These are phyloP conservation scores for Ecliptopera silaceata DNA, from an alignment of 2,888 invertebrate genomes.

Conservation along the genomic window DNA sequence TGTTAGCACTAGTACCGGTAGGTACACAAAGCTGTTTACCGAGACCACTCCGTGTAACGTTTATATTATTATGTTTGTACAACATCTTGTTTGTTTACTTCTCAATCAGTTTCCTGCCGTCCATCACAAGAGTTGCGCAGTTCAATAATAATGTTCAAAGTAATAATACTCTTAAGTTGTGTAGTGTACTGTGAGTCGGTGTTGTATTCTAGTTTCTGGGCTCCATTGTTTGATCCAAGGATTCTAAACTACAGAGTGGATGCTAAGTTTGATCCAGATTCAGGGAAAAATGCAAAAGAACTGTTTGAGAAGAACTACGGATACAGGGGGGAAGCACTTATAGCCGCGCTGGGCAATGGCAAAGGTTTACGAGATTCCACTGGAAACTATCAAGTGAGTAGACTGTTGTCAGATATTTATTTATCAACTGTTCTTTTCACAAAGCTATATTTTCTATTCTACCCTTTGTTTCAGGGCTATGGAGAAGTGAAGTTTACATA, in stretches of 20 bases:
- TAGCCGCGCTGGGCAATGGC: constrained; percentile 65
- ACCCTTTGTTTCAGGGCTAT: constrained; percentile 49
- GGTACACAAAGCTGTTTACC: constrained; percentile 9
- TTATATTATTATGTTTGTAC: background rate
- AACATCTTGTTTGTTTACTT: background rate
- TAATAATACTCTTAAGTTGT: background rate
- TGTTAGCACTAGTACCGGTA: constrained; percentile 15
- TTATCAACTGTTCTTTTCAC: background rate
- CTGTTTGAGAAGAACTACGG: constrained; percentile 56
- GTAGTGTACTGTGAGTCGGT: constrained; percentile 40
- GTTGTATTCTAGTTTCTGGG: constrained; percentile 72
- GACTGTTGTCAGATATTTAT: no score
- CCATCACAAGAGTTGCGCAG: background rate
- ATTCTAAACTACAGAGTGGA: constrained; percentile 68
- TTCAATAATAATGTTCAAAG: constrained; percentile 3
- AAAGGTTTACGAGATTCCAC: constrained; percentile 40
- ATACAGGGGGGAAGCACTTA: constrained; percentile 58
- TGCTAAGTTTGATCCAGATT: constrained; percentile 53
- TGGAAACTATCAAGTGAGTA: constrained; percentile 44
- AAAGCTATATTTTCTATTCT: background rate
- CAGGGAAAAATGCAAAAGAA: constrained; percentile 48
- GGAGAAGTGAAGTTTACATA: constrained; percentile 54
- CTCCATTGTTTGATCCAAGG: constrained; percentile 62
- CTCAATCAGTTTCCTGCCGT: constrained; percentile 15
- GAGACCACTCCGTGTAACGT: background rate